Conservation (phyloP, 2,113 vertebrate genomes). For the Cyprinodon tularosa region DNA sequence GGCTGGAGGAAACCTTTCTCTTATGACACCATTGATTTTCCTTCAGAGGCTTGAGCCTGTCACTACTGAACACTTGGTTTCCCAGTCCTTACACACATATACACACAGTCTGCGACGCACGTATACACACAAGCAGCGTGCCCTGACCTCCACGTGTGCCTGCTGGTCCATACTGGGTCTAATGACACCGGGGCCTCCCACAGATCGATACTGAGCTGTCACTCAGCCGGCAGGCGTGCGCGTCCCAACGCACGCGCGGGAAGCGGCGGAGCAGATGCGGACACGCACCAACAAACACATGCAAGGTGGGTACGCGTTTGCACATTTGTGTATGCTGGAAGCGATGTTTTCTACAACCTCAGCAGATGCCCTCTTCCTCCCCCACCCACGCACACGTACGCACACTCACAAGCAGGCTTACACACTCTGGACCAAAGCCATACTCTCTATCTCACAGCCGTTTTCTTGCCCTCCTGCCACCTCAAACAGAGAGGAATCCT, state of each 20-base stretch:
- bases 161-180: conserved; percentile 81
- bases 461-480: conserved; percentile 59
- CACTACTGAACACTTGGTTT: conserved; percentile 77
- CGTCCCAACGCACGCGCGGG: background rate
- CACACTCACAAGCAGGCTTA: conserved; percentile 30
- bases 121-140: conserved; percentile 55
- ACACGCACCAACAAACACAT: conserved; percentile 37
- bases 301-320: conserved; percentile 64
- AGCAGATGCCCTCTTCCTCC: conserved; percentile 69
- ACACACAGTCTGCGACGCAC: conserved; percentile 20
- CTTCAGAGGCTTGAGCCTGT: conserved; percentile 80
- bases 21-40: conserved; percentile 82
- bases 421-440: conserved; percentile 61
- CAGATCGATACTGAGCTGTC: conserved; percentile 79
- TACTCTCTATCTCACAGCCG: conserved; percentile 54
- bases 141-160: conserved; percentile 80
- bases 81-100: conserved; percentile 32
- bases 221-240: conserved; percentile 66
- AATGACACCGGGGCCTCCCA: conserved; percentile 79
- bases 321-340: conserved; percentile 77
- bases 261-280: conserved; percentile 28
- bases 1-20: conserved; percentile 76
- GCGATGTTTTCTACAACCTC: conserved; percentile 77
- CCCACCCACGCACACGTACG: conserved; percentile 21
- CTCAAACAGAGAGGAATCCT: conserved; percentile 78